Percentiles rank a stretch among this genome's conserved stretches.
Evolutionary conservation across 1,140 invertebrate species (phyloP).

Genomic region (Leptopilina boulardi): DNA sequence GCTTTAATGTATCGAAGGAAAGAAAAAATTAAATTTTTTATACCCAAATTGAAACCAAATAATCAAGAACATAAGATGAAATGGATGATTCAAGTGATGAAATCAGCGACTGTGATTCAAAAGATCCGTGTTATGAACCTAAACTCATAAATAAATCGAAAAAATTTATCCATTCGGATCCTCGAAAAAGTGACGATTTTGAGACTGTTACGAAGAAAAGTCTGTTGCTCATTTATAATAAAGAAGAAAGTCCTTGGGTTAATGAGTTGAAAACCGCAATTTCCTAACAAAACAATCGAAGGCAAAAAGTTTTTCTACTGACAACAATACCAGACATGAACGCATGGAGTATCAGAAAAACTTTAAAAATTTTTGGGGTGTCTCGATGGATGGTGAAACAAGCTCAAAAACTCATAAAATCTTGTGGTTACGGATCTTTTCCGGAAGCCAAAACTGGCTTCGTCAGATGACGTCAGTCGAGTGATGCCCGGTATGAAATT

Average conservation of each 20-base stretch:
- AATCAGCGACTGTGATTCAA: neutral
- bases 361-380: neutral
- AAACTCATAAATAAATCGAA: neutral
- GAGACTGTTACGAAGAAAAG: neutral
- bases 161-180: neutral
- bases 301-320: constrained; percentile 31
- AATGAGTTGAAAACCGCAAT: constrained; percentile 34
- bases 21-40: neutral
- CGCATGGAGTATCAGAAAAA: constrained; percentile 27
- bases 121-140: neutral
- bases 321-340: constrained; percentile 31
- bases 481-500: constrained; percentile 35
- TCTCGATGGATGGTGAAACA: constrained; percentile 1
- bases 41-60: neutral
- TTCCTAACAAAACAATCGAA: constrained; percentile 4
- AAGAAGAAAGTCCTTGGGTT: constrained; percentile 19
- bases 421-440: constrained; percentile 16
- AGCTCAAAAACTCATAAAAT: neutral
- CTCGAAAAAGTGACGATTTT: neutral
- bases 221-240: neutral
- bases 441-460: constrained; percentile 23
- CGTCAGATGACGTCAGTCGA: constrained; percentile 25
- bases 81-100: neutral
- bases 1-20: neutral
- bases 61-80: neutral